Evolutionary conservation across 2,797 vertebrate species (phyloP).

Genomic region (Loris lydekkerianus): DNA sequence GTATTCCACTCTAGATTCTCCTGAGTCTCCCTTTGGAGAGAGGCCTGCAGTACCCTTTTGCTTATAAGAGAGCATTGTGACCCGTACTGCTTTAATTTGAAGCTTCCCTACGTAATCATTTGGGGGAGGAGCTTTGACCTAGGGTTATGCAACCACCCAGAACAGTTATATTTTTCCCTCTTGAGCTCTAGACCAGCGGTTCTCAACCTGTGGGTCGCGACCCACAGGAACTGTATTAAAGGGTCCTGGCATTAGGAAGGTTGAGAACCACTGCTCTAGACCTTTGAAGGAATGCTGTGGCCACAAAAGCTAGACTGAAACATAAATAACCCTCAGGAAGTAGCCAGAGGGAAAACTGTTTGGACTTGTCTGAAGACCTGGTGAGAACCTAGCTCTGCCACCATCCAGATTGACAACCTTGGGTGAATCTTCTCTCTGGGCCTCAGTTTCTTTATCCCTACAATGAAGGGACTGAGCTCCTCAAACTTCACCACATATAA

Average conservation of each 20-base stretch:
- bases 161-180: neutral
- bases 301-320: neutral
- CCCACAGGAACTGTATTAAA: too few relatives aligned
- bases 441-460: neutral
- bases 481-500: slow-evolving; percentile 6
- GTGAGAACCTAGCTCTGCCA: neutral
- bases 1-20: neutral
- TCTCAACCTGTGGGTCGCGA: too few relatives aligned
- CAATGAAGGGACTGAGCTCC: neutral
- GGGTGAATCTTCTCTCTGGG: neutral
- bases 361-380: slow-evolving; percentile 19
- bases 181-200: neutral
- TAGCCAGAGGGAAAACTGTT: neutral
- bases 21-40: neutral
- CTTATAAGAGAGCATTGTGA: neutral
- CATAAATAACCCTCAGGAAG: neutral
- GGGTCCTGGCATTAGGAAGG: too few relatives aligned
- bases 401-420: neutral
- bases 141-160: neutral
- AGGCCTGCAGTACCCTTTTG: neutral
- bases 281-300: neutral
- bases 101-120: neutral
- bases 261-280: neutral
- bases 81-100: neutral
- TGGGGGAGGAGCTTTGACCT: neutral